Percentiles rank a stretch among this genome's conserved stretches.
phyloP scores from a whole-genome alignment of 2,888 invertebrate genomes.

The Acleris laterana region DNA sequence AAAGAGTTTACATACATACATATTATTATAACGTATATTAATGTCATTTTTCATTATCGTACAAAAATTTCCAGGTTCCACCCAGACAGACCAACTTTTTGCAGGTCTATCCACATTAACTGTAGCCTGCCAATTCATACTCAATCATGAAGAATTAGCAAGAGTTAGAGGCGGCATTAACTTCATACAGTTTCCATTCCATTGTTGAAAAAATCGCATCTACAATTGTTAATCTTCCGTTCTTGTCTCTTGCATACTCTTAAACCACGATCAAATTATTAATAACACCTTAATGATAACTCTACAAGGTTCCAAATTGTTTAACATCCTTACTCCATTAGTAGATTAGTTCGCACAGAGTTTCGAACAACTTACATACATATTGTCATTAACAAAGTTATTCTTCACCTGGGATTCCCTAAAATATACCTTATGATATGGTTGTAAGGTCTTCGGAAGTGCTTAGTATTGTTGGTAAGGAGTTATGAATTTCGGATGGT shows the following conservation, averaged over 20 bases:
- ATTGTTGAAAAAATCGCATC: background rate
- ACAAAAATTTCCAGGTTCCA: too few relatives aligned
- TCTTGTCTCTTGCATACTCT: constrained; percentile 3
- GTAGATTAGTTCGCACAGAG: constrained; percentile 64
- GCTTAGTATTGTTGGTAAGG: constrained; percentile 11
- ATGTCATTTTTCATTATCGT: too few relatives aligned
- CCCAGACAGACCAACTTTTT: too few relatives aligned
- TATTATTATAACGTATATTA: too few relatives aligned
- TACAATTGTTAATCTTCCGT: constrained; percentile 14
- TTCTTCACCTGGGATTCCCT: background rate
- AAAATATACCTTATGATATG: background rate
- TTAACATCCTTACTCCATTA: constrained; percentile 58
- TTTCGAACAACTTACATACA: constrained; percentile 55
- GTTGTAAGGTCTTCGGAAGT: background rate
- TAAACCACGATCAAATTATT: background rate
- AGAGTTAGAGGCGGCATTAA: too few relatives aligned
- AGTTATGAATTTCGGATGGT: constrained; percentile 27
- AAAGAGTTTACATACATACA: too few relatives aligned
- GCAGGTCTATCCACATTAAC: too few relatives aligned
- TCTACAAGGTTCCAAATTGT: constrained; percentile 48
- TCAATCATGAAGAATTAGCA: too few relatives aligned
- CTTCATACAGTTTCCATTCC: too few relatives aligned
- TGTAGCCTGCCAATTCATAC: too few relatives aligned
- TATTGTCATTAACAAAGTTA: constrained; percentile 51
- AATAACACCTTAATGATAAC: constrained; percentile 47